Base-by-base conservation (phyloP, 2,888 invertebrate species). In the Sminthurides aquaticus region DNA sequence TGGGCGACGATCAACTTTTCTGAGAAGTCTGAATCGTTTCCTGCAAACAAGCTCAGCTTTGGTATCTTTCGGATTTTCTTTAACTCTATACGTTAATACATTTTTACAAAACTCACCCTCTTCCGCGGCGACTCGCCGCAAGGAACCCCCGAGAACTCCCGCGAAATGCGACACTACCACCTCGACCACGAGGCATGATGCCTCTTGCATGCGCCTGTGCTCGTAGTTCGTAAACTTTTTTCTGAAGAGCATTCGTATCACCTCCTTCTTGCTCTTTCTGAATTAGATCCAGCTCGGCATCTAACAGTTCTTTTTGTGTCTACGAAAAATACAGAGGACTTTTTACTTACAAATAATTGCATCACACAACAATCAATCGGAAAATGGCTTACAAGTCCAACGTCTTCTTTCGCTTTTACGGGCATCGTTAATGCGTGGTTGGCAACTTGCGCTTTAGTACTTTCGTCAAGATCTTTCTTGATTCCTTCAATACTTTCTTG, bases 201-300 rank as follows among this genome's bases (percentile, higher is more conserved):
- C 79, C 79, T 67, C 79, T 70, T 0, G 77, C 73, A 49, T 76
- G 76, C 2, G 80, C 80, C 77, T 79, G 76, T 64, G 76, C 75
- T 59, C 86, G 84, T 61, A 95, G 80, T 70, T 92, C 91, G 5
- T 84, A 82, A 29, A 92, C 83, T 76, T 85, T 87, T 77, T 87
- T 88, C 74, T 88, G 85, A 58, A 94, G 80, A 71, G 89, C 90
- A 0, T 88, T 84, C 0, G 91, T 90, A 73, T 95, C 94, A 63
- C 87, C 89, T 0, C 94, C 94, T 76, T 88, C 88, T 79, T 87
- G 90, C 76, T 93, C 91, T 73, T 91, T 91, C 1, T 89, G 90
- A 75, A 93, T 90, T 70, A 95, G 81, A 77, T 96, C 95, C 76
- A 95, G 79, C 77, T 96, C 95, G 0, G 91, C 89, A 77, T 95